phyloP scores from a whole-genome alignment of 2,113 vertebrate genomes.

The Tetrao urogallus region DNA sequence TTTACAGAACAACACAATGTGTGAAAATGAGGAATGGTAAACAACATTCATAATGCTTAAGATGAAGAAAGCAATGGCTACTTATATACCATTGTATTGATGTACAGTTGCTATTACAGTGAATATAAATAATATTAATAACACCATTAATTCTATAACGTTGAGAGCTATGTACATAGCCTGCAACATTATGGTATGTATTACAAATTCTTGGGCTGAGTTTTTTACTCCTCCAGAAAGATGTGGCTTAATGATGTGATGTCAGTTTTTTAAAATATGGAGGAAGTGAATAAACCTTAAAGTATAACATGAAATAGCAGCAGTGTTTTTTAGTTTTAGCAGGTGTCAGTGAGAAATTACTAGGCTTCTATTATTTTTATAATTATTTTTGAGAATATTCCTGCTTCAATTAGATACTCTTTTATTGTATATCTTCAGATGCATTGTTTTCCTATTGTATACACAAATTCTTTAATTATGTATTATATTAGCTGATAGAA shows the following conservation, averaged over 20 bases:
- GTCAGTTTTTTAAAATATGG: background rate
- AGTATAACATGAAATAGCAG: background rate
- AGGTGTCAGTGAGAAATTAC: background rate
- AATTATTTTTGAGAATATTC: background rate
- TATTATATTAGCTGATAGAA: background rate
- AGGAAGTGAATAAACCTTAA: background rate
- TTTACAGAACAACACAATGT: conserved; percentile 28
- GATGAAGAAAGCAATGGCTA: conserved; percentile 50
- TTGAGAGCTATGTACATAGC: background rate
- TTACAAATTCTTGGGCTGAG: background rate
- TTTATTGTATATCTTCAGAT: background rate
- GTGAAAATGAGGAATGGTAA: conserved; percentile 64
- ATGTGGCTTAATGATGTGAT: background rate
- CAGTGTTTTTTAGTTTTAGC: background rate
- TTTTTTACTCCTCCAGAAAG: background rate
- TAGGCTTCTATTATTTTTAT: background rate
- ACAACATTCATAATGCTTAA: conserved; percentile 53
- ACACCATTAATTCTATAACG: background rate
- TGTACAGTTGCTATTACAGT: conserved; percentile 35
- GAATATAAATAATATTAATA: conserved; percentile 60
- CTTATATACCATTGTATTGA: conserved; percentile 53
- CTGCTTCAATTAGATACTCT: background rate
- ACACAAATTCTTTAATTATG: background rate
- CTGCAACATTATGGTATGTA: background rate
- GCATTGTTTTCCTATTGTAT: background rate